Base-by-base conservation (phyloP, 2,113 vertebrate genomes). In the Mesocricetus auratus region DNA sequence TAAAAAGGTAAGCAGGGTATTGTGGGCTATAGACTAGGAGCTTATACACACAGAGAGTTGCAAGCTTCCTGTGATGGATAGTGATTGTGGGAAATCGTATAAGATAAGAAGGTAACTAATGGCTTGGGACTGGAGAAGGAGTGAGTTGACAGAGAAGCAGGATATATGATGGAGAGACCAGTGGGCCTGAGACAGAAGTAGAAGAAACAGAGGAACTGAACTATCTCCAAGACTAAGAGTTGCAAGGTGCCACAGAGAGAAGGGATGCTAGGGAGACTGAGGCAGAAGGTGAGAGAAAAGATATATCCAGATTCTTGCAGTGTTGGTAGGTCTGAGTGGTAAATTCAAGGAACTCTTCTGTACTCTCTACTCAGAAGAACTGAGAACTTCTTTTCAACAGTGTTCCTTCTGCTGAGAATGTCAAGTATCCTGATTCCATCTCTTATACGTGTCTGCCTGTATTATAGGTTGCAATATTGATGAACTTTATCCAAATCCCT, bases 241-340 rank as follows among this genome's bases (percentile, higher is more conserved):
- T 7, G 3, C 0, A 1, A 24, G 36, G 50, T 31, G 1, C 0
- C 0, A 10, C 7, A n/a, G n/a, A 58, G 0, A 64, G 79, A 82
- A 17, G 7, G 19, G 78, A 19, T 50, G 21, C 42, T 1, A 31
- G n/a, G 62, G 58, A 66, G 7, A 26, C 56, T 47, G 21, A 79
- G 58, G 21, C 16, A 71, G 73, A n/a, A 60, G 13, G 66, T 0
- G 8, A 39, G 33, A n/a, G 3, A 33, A 21, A 47, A 31, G 39
- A 53, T 0, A n/a, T 47, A 74, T 2, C 39, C 33, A 16, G 0
- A n/a, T 68, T 78, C 31, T 16, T 62, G 1, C 4, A 45, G 7
- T 16, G 26, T 3, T 17, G n/a, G 7, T 7, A 31, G 39, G 31
- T 69, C 2, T 50, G 47, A 87, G 0, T 50, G 12, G 1, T 15